Percentiles rank a stretch among this genome's conserved stretches.
Conservation (phyloP, 1,140 invertebrate species). For the Sycobia sp. region DNA sequence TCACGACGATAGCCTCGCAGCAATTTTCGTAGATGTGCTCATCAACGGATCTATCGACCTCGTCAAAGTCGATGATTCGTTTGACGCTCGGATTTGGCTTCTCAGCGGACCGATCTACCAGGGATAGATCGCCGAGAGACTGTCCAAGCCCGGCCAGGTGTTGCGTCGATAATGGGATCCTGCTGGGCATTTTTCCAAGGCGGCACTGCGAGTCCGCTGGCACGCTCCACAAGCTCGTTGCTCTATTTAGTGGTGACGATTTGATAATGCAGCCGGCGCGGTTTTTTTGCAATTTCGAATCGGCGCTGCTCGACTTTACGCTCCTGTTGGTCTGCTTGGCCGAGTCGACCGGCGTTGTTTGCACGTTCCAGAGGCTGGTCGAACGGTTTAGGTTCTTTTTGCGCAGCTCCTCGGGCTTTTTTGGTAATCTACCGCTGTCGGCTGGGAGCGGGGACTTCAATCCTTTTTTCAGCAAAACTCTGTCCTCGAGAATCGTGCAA, state of each 20-base stretch:
- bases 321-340: neutral
- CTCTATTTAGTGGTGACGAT: slow-evolving; percentile 43
- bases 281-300: neutral
- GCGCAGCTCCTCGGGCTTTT: slow-evolving; percentile 43
- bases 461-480: slow-evolving; percentile 54
- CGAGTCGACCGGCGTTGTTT: neutral
- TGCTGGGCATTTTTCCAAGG: slow-evolving; percentile 47
- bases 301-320: neutral
- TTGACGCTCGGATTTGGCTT: neutral
- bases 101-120: slow-evolving; percentile 52
- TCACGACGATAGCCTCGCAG: slow-evolving; percentile 36
- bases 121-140: slow-evolving; percentile 56
- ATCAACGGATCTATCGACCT: slow-evolving; percentile 51
- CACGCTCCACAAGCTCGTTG: slow-evolving; percentile 55
- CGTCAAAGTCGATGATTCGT: slow-evolving; percentile 40
- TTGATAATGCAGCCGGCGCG: neutral
- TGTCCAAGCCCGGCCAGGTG: slow-evolving; percentile 40
- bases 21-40: slow-evolving; percentile 56
- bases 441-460: slow-evolving; percentile 36
- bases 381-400: slow-evolving; percentile 49
- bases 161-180: slow-evolving; percentile 52
- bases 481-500: slow-evolving; percentile 56
- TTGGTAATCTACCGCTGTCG: slow-evolving; percentile 40
- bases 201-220: slow-evolving; percentile 37
- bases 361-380: slow-evolving; percentile 50